phyloP scores from a whole-genome alignment of 2,888 invertebrate species.

The Archips crataeganus region DNA sequence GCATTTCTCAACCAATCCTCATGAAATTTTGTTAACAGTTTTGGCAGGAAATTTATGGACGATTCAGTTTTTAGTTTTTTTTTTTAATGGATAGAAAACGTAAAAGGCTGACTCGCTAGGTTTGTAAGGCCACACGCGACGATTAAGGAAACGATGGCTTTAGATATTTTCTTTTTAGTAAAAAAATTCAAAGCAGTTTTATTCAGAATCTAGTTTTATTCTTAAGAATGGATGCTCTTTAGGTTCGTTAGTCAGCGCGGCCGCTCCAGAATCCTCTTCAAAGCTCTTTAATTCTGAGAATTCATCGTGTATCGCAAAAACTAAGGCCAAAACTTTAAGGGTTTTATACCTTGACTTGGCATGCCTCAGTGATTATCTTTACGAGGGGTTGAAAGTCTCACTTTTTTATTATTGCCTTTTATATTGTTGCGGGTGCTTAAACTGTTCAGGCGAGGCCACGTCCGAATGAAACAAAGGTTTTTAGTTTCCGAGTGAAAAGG shows the following conservation, averaged over 20 bases:
- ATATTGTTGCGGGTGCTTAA: conserved; percentile 68
- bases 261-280: neutral
- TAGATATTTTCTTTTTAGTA: no score
- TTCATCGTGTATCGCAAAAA: conserved; percentile 16
- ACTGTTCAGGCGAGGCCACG: conserved; percentile 62
- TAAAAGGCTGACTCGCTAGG: no score
- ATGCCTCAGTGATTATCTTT: conserved; percentile 76
- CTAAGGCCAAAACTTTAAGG: conserved; percentile 46
- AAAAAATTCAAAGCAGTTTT: no score
- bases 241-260: neutral
- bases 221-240: no score
- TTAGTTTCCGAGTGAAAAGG: conserved; percentile 56
- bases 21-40: no score
- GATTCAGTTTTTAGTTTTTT: no score
- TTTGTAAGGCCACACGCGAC: no score
- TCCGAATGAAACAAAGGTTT: conserved; percentile 60
- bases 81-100: no score
- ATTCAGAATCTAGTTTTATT: no score
- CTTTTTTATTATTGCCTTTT: conserved; percentile 77
- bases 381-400: conserved; percentile 80
- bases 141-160: no score
- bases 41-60: no score
- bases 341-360: conserved; percentile 61
- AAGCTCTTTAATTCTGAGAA: neutral
- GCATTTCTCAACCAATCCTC: no score